Evolutionary conservation across 2,797 vertebrate genomes (phyloP).

Genomic region (Notamacropus eugenii): DNA sequence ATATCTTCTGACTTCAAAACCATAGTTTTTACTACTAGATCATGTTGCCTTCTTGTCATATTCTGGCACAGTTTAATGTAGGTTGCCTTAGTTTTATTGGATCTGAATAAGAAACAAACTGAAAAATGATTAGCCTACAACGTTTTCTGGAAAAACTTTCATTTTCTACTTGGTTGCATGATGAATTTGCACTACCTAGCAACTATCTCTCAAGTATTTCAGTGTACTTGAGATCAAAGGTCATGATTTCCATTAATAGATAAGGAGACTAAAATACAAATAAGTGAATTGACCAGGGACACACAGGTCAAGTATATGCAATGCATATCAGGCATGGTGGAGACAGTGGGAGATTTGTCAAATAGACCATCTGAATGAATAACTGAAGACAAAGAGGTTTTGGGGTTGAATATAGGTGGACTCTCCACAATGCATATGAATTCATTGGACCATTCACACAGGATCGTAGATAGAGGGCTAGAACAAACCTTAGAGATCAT

Average conservation of each 20-base stretch:
- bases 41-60: background rate
- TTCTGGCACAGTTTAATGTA: background rate
- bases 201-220: background rate
- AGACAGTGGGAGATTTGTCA: background rate
- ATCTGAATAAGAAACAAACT: conserved; percentile 13
- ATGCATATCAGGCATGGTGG: background rate
- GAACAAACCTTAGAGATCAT: background rate
- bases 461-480: background rate
- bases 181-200: background rate
- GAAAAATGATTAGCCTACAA: background rate
- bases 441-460: background rate
- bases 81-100: background rate
- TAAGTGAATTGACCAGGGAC: background rate
- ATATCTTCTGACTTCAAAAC: background rate
- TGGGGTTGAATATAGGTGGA: background rate
- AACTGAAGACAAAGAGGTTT: background rate
- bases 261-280: background rate
- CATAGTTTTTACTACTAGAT: background rate
- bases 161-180: background rate
- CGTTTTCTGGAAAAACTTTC: conserved; percentile 8
- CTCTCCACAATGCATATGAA: background rate
- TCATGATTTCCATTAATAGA: background rate
- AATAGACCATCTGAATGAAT: background rate
- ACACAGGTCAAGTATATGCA: background rate
- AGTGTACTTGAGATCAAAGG: background rate